Percentiles rank a stretch among this genome's conserved stretches.
phyloP scores from a whole-genome alignment of 2,113 vertebrate genomes.

The Corapipo altera region DNA sequence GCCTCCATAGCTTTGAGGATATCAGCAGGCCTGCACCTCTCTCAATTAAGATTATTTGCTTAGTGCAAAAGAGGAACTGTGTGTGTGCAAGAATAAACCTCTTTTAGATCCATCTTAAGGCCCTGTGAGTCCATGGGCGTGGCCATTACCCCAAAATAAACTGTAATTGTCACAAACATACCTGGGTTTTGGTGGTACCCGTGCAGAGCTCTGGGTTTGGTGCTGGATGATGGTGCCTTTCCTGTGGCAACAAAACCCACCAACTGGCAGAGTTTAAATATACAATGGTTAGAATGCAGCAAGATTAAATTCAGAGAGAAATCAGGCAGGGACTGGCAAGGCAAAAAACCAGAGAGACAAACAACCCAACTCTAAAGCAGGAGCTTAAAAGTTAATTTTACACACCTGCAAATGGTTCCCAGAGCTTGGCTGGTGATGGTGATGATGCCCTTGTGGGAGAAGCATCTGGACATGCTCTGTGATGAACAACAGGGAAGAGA shows the following conservation, averaged over 20 bases:
- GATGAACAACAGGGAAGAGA: neutral
- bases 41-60: neutral
- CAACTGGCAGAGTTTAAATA: no score
- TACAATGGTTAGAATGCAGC: neutral
- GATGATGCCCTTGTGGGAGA: neutral
- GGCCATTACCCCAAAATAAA: neutral
- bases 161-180: rapidly evolving
- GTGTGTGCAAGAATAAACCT: rapidly evolving
- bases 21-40: rapidly evolving
- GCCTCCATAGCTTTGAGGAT: rapidly evolving
- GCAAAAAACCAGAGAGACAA: neutral
- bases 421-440: neutral
- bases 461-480: neutral
- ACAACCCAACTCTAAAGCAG: neutral
- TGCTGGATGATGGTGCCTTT: neutral
- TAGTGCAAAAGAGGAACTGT: neutral
- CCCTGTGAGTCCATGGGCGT: rapidly evolving
- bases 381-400: neutral
- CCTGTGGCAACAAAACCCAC: neutral
- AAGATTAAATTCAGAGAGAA: neutral
- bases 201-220: neutral
- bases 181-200: neutral
- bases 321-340: neutral
- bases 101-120: neutral
- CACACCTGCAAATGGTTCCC: neutral